phyloP scores from a whole-genome alignment of 2,888 invertebrate species.

The Dinocampus coccinellae region DNA sequence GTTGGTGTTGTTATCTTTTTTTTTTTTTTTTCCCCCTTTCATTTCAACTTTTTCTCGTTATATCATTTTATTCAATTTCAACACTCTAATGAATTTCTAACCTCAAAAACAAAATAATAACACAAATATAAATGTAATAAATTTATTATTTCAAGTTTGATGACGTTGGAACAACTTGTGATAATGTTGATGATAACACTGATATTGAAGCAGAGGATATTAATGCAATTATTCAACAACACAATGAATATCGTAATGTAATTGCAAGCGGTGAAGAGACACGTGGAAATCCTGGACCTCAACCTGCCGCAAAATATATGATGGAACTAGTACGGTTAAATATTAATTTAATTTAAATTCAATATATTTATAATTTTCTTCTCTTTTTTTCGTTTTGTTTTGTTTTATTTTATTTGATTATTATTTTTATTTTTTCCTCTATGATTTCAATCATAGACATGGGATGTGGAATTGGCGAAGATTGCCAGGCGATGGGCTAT shows the following conservation, averaged over 20 bases:
- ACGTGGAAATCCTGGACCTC: slow-evolving; percentile 66
- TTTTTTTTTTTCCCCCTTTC: neutral
- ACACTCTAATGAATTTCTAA: neutral
- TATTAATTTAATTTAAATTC: neutral
- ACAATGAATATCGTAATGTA: slow-evolving; percentile 67
- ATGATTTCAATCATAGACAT: slow-evolving; percentile 48
- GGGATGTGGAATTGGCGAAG: slow-evolving; percentile 68
- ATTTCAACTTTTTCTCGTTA: neutral
- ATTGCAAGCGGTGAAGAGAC: slow-evolving; percentile 65
- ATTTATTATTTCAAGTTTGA: slow-evolving; percentile 46
- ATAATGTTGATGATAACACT: slow-evolving; percentile 45
- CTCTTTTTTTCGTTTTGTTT: neutral
- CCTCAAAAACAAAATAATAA: neutral
- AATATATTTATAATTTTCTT: neutral
- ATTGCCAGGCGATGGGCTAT: slow-evolving; percentile 69
- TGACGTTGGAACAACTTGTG: slow-evolving; percentile 46
- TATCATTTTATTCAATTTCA: neutral
- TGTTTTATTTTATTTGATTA: neutral
- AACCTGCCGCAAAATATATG: slow-evolving; percentile 62
- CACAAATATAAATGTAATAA: neutral
- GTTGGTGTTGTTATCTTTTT: neutral
- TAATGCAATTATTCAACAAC: slow-evolving; percentile 65
- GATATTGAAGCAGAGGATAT: slow-evolving; percentile 63
- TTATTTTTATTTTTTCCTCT: neutral
- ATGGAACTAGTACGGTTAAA: slow-evolving; percentile 54